Percentiles rank a stretch among this genome's conserved stretches.
Conservation (phyloP, 2,797 vertebrate species). For the Loriculus beryllinus region DNA sequence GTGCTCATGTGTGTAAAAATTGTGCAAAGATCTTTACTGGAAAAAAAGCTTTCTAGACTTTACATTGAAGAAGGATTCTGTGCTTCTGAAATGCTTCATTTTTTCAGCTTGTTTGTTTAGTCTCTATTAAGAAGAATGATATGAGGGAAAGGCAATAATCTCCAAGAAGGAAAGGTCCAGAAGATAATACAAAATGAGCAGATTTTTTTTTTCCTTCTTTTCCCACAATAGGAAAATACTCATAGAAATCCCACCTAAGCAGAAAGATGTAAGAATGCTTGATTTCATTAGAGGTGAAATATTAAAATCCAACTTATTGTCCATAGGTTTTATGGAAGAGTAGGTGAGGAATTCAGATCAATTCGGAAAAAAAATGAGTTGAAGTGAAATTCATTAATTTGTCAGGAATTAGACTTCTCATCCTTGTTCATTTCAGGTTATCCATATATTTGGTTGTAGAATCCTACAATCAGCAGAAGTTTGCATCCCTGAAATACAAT, state of each 20-base stretch:
- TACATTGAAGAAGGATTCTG: not conserved
- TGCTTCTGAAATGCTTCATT: not conserved
- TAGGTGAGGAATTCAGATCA: not conserved
- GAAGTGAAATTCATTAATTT: not conserved
- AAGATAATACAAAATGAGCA: not conserved
- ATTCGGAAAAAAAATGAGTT: not conserved
- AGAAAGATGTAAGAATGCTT: not conserved
- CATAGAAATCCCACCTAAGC: not conserved
- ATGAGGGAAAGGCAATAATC: not conserved
- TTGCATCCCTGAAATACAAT: not conserved
- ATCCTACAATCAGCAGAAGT: not conserved
- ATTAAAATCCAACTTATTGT: not conserved
- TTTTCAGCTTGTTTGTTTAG: not conserved
- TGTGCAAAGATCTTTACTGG: not conserved
- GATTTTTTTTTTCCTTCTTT: not conserved
- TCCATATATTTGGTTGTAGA: accelerated
- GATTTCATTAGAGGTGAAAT: not conserved
- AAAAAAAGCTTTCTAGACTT: not conserved
- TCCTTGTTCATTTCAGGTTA: not conserved
- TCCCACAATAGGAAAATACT: not conserved
- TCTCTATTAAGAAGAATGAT: not conserved
- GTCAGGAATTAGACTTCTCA: not conserved
- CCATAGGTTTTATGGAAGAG: not conserved
- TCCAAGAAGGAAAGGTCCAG: not conserved
- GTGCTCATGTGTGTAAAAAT: not conserved